Conservation (phyloP, 1,140 invertebrate species). For the Procambarus virginalis region DNA sequence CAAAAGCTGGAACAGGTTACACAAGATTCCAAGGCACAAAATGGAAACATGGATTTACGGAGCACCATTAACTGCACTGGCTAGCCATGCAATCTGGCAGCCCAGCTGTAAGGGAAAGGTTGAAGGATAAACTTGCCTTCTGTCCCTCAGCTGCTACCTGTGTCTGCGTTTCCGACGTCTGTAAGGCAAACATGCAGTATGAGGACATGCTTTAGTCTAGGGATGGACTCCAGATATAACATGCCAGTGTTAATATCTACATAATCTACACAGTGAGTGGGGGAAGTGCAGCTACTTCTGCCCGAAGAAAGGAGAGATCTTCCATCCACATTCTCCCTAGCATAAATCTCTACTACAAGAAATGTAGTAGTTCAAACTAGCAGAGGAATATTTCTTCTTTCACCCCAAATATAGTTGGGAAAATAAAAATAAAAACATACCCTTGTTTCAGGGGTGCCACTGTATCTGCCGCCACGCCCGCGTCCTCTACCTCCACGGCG, state of each 20-base stretch:
- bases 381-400: slow-evolving; percentile 43
- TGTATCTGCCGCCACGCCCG: slow-evolving; percentile 63
- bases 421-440: slow-evolving; percentile 16
- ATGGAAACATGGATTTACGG: slow-evolving; percentile 8
- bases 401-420: background rate
- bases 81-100: slow-evolving; percentile 65
- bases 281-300: slow-evolving; percentile 65
- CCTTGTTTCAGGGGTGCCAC: slow-evolving; percentile 59
- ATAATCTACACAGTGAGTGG: slow-evolving; percentile 64
- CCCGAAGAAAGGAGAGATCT: slow-evolving; percentile 54
- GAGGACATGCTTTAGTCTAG: slow-evolving; percentile 67
- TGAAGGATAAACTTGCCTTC: slow-evolving; percentile 64
- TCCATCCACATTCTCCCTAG: slow-evolving; percentile 50
- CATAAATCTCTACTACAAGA: slow-evolving; percentile 13
- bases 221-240: slow-evolving; percentile 61
- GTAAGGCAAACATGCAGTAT: slow-evolving; percentile 67
- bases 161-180: slow-evolving; percentile 62
- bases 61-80: slow-evolving; percentile 42
- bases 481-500: slow-evolving; percentile 69
- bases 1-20: slow-evolving; percentile 53
- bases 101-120: slow-evolving; percentile 66
- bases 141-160: slow-evolving; percentile 61
- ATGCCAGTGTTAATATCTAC: slow-evolving; percentile 66
- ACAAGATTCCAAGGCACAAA: slow-evolving; percentile 1
- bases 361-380: background rate